Evolutionary conservation across 2,113 vertebrate genomes (phyloP).

Genomic region (Cyprinodon brontotheroides): DNA sequence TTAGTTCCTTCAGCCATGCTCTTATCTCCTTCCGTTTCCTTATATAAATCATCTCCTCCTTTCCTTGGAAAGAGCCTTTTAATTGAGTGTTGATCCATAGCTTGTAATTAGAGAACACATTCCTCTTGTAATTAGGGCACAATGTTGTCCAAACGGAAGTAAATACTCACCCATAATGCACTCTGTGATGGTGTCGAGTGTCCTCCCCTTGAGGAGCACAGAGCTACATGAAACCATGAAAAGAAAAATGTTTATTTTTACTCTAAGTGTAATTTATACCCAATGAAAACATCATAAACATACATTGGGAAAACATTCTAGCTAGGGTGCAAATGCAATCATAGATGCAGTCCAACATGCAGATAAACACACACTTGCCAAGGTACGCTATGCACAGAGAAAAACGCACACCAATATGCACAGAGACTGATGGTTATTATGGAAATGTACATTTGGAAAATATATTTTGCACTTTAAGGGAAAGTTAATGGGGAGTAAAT

Average conservation of each 20-base stretch:
- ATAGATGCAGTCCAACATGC: slow-evolving; percentile 5
- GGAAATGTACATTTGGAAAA: slow-evolving; percentile 29
- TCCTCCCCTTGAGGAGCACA: too few relatives aligned
- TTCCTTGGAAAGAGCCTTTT: too few relatives aligned
- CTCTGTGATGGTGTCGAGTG: too few relatives aligned
- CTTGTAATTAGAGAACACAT: too few relatives aligned
- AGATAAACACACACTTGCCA: slow-evolving; percentile 31
- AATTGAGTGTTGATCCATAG: too few relatives aligned
- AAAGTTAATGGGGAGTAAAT: slow-evolving; percentile 47
- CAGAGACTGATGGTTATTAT: slow-evolving; percentile 23
- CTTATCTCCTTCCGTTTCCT: too few relatives aligned
- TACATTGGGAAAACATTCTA: slow-evolving; percentile 47
- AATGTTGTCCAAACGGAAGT: too few relatives aligned
- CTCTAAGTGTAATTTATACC: neutral
- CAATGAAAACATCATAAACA: slow-evolving; percentile 47
- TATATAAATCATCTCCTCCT: too few relatives aligned
- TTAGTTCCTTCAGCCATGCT: too few relatives aligned
- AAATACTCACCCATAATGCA: too few relatives aligned
- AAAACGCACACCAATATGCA: slow-evolving; percentile 5
- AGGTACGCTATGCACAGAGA: slow-evolving; percentile 12
- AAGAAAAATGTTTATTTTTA: neutral
- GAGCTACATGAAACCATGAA: neutral
- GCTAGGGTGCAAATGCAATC: slow-evolving; percentile 19
- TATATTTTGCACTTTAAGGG: slow-evolving; percentile 27
- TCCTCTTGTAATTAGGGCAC: too few relatives aligned